Evolutionary conservation across 2,113 vertebrate genomes (phyloP).

Genomic region (Atractosteus spatula): DNA sequence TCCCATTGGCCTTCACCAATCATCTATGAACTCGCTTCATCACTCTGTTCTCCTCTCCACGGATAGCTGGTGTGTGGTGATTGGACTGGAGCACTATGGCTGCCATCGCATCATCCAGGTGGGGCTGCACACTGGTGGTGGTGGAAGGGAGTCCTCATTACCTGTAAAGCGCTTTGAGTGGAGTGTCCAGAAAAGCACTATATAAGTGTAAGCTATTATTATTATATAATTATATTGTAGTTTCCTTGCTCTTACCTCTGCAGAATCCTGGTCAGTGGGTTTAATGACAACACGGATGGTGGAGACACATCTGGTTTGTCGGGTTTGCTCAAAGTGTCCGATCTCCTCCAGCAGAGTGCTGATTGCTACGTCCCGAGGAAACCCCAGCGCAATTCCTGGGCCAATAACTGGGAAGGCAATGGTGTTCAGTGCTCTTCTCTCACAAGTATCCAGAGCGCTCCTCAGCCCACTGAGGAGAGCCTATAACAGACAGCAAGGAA

Average conservation of each 20-base stretch:
- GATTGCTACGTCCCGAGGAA: slow-evolving; percentile 29
- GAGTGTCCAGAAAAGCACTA: no score
- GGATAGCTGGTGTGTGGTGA: no score
- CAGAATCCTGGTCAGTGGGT: slow-evolving; percentile 33
- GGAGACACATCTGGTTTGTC: slow-evolving; percentile 24
- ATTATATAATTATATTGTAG: no score
- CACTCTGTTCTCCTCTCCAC: no score
- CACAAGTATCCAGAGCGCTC: slow-evolving; percentile 44
- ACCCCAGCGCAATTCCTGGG: slow-evolving; percentile 38
- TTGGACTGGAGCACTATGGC: no score
- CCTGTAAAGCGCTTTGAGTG: no score
- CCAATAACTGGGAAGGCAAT: slow-evolving; percentile 57
- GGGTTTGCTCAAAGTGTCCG: slow-evolving; percentile 30
- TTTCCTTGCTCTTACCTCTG: slow-evolving; percentile 32
- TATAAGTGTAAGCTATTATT: no score
- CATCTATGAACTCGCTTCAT: no score
- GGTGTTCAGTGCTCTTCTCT: slow-evolving; percentile 28
- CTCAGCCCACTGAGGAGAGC: slow-evolving; percentile 37
- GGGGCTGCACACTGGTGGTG: no score
- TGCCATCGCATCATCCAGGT: no score
- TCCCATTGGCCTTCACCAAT: no score
- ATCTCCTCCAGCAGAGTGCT: slow-evolving; percentile 43
- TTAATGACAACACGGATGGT: slow-evolving; percentile 48
- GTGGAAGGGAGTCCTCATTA: no score
- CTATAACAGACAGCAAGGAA: slow-evolving; percentile 30